These are phyloP conservation scores for Numenius arquata DNA, from an alignment of 2,113 vertebrate species.

Conservation along the genomic window DNA sequence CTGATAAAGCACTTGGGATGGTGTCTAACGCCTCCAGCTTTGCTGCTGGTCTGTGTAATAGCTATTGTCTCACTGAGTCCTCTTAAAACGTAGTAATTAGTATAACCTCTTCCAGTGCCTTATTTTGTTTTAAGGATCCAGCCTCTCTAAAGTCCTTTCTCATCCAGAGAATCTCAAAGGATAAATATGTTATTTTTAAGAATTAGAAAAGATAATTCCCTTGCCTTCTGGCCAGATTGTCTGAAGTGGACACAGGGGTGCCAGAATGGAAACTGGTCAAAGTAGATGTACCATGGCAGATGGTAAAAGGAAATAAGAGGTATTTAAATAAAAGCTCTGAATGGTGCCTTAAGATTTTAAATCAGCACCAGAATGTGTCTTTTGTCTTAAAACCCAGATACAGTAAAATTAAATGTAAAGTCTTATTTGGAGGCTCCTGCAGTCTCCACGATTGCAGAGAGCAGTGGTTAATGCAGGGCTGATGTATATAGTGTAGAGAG, in stretches of 20 bases:
- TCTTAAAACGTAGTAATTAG: not conserved
- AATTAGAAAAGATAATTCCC: not conserved
- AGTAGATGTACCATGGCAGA: not conserved
- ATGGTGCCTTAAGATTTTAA: not conserved
- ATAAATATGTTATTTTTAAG: not conserved
- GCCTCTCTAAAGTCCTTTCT: not conserved
- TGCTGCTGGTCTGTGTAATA: not conserved
- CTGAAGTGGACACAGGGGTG: not conserved
- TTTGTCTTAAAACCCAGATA: not conserved
- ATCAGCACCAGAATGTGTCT: not conserved
- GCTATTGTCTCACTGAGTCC: not conserved
- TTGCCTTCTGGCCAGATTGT: not conserved
- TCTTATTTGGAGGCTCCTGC: not conserved
- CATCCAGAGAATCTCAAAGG: not conserved
- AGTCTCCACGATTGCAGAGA: not conserved
- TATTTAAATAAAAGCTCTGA: not conserved
- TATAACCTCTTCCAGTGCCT: not conserved
- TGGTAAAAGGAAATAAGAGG: not conserved
- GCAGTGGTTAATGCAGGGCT: not conserved
- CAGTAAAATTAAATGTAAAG: not conserved
- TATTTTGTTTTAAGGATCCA: not conserved
- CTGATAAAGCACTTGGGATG: not conserved
- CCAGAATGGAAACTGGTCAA: not conserved
- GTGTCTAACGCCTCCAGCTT: not conserved
- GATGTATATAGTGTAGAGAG: not conserved